Conservation (phyloP, 2,888 invertebrate species). For the Endomychus coccineus region DNA sequence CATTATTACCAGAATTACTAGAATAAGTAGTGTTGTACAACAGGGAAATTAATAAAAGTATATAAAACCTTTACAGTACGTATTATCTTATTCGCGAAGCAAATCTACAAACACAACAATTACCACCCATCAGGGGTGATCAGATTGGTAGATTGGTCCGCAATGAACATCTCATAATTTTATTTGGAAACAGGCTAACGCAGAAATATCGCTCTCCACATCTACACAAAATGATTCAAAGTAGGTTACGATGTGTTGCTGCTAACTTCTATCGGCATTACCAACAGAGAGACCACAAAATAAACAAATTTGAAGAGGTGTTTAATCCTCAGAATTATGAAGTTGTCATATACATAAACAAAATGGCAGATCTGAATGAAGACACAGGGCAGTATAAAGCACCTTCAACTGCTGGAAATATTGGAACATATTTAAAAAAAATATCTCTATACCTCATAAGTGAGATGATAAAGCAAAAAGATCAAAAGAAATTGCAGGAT, state of each 20-base stretch:
- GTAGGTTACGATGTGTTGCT: constrained; percentile 18
- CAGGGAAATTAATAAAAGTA: no score
- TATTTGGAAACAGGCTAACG: constrained; percentile 20
- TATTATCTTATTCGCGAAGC: no score
- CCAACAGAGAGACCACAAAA: constrained; percentile 2
- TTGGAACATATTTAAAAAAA: constrained; percentile 19
- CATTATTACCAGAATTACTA: no score
- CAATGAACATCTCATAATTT: constrained; percentile 20
- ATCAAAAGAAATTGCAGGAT: constrained; percentile 11
- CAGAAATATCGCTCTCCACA: constrained; percentile 17
- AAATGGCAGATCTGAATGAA: constrained; percentile 15
- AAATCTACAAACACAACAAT: no score
- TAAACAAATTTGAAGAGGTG: constrained; percentile 19
- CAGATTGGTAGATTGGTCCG: constrained; percentile 15
- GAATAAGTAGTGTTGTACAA: no score
- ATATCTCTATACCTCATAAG: constrained; percentile 6
- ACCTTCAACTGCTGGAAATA: constrained; percentile 17
- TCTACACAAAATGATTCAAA: constrained; percentile 19
- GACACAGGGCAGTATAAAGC: constrained; percentile 3
- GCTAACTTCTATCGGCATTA: constrained; percentile 12
- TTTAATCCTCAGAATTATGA: constrained; percentile 17
- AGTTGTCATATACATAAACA: constrained; percentile 13
- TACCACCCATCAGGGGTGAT: constrained; percentile 21
- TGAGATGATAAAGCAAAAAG: constrained; percentile 16
- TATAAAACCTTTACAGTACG: no score